These are phyloP conservation scores for Trissolcus basalis DNA, from an alignment of 1,140 invertebrate genomes.

Conservation along the genomic window DNA sequence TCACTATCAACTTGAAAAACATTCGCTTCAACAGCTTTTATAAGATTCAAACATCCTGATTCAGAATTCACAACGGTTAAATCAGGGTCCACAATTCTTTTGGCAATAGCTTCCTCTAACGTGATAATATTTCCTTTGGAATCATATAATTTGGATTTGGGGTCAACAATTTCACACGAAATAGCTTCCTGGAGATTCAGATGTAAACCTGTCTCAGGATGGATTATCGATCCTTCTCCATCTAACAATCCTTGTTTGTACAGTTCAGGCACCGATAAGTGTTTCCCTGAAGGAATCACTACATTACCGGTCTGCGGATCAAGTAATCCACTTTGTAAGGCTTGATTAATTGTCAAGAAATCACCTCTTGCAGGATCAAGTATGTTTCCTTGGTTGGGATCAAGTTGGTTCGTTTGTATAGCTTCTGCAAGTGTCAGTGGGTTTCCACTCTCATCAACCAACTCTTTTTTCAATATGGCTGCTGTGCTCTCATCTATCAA, in stretches of 20 bases:
- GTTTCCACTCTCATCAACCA: slow-evolving; percentile 68
- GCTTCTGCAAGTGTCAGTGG: slow-evolving; percentile 82
- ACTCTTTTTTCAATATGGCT: slow-evolving; percentile 79
- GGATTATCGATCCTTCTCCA: slow-evolving; percentile 87
- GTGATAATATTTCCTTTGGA: slow-evolving; percentile 81
- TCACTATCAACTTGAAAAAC: slow-evolving; percentile 78
- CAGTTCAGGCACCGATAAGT: slow-evolving; percentile 87
- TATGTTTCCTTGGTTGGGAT: slow-evolving; percentile 86
- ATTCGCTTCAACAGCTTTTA: slow-evolving; percentile 82
- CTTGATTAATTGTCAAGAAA: slow-evolving; percentile 87
- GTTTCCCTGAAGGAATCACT: slow-evolving; percentile 87
- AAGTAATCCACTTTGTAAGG: slow-evolving; percentile 88
- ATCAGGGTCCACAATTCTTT: slow-evolving; percentile 84
- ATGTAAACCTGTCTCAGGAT: slow-evolving; percentile 89
- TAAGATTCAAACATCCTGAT: slow-evolving; percentile 81
- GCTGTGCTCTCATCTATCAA: slow-evolving; percentile 86
- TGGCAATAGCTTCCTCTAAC: slow-evolving; percentile 86
- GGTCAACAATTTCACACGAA: slow-evolving; percentile 90
- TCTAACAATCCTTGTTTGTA: slow-evolving; percentile 90
- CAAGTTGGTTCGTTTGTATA: slow-evolving; percentile 83
- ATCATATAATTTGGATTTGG: slow-evolving; percentile 79
- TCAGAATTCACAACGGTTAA: slow-evolving; percentile 83
- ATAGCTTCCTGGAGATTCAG: slow-evolving; percentile 89
- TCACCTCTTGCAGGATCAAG: slow-evolving; percentile 89
- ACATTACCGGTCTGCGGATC: slow-evolving; percentile 86